phyloP scores from a whole-genome alignment of 2,888 invertebrate genomes.

The Smittia aterrima region DNA sequence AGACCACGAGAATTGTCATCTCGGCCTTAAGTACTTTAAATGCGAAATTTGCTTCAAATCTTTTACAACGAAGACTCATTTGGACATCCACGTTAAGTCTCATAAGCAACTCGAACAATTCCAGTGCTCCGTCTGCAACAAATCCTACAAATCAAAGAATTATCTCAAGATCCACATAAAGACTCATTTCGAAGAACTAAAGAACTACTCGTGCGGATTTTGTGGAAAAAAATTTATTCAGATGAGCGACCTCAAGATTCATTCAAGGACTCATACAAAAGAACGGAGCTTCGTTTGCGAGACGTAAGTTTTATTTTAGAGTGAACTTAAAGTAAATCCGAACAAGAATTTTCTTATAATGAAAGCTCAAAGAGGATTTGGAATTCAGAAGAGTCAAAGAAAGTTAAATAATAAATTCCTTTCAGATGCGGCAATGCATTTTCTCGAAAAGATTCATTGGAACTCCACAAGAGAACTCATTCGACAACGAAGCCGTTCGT shows the following conservation, averaged over 20 bases:
- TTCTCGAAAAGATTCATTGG: constrained; percentile 59
- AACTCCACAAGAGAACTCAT: constrained; percentile 60
- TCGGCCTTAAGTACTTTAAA: constrained; percentile 60
- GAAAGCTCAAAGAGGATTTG: too few species aligned
- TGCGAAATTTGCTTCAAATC: constrained; percentile 61
- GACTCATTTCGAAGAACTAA: constrained; percentile 60
- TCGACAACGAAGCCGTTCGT: constrained; percentile 58
- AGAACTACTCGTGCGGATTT: constrained; percentile 44
- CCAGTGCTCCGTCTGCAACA: constrained; percentile 60
- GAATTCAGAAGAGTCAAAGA: too few species aligned
- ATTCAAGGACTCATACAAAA: constrained; percentile 62
- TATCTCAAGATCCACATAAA: constrained; percentile 60
- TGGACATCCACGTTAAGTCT: constrained; percentile 27
- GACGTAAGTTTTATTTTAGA: constrained; percentile 46
- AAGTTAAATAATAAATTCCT: background rate
- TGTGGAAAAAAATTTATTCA: constrained; percentile 63
- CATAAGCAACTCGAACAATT: constrained; percentile 49
- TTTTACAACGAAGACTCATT: constrained; percentile 59
- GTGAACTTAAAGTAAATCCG: too few species aligned
- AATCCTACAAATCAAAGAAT: constrained; percentile 62
- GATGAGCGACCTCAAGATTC: constrained; percentile 60
- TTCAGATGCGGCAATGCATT: constrained; percentile 59
- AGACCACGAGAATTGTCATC: constrained; percentile 61
- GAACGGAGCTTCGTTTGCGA: constrained; percentile 63
- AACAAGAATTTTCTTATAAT: too few species aligned